Percentiles rank a stretch among this genome's conserved stretches.
These are phyloP conservation scores for Boloria euphrosyne DNA, from an alignment of 2,888 invertebrate genomes.

Conservation along the genomic window DNA sequence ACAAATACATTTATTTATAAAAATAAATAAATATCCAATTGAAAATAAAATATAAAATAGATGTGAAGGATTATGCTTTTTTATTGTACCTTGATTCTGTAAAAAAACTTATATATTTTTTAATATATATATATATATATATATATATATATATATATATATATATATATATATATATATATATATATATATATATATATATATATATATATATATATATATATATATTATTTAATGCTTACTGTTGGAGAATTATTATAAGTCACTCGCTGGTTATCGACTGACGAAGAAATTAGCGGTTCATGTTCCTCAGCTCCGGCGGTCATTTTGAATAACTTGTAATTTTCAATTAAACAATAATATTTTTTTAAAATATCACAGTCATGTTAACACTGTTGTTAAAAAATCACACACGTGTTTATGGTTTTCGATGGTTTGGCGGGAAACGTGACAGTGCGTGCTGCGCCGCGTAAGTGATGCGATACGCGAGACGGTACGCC, in stretches of 20 bases:
- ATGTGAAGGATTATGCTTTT: too few relatives aligned
- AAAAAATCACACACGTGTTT: slow-evolving; percentile 31
- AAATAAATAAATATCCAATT: too few relatives aligned
- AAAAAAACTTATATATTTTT: too few relatives aligned
- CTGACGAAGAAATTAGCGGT: slow-evolving; percentile 72
- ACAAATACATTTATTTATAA: too few relatives aligned
- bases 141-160: too few relatives aligned
- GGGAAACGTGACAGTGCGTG: slow-evolving; percentile 45
- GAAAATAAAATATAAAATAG: too few relatives aligned
- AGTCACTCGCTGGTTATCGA: slow-evolving; percentile 70
- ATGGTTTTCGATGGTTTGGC: slow-evolving; percentile 43
- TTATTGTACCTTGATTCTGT: too few relatives aligned
- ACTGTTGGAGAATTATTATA: slow-evolving; percentile 69
- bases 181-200: too few relatives aligned
- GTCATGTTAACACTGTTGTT: slow-evolving; percentile 50
- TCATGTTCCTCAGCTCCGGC: slow-evolving; percentile 76
- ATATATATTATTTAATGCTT: slow-evolving; percentile 39
- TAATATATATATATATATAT: too few relatives aligned
- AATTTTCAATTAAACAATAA: slow-evolving; percentile 21
- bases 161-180: too few relatives aligned
- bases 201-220: neutral
- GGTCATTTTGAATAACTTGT: slow-evolving; percentile 61
- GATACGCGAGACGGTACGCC: slow-evolving; percentile 41
- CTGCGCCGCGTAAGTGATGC: slow-evolving; percentile 42
- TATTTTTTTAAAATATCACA: slow-evolving; percentile 43